Conservation (phyloP, 2,113 vertebrate species). For the Lethenteron camtschaticum region DNA sequence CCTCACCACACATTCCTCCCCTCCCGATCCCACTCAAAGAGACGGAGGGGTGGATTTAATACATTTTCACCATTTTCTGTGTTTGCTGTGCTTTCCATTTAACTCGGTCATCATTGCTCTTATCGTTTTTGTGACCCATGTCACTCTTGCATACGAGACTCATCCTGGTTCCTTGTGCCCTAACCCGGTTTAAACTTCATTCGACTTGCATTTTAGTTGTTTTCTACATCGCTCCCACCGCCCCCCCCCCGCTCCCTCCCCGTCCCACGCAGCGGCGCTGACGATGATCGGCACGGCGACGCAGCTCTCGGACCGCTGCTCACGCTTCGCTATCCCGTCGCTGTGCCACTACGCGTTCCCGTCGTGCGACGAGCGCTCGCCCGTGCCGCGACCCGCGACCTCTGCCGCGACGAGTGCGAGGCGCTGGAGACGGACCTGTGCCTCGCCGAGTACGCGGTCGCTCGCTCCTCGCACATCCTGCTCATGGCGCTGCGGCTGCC, state of each 20-base stretch:
- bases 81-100: too few species aligned
- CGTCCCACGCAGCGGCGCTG: slow-evolving; percentile 50
- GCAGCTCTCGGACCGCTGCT: slow-evolving; percentile 84
- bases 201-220: not conserved
- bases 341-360: slow-evolving; percentile 96
- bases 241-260: not conserved
- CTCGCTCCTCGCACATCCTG: slow-evolving; percentile 81
- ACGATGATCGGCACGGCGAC: slow-evolving; percentile 98
- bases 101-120: too few species aligned
- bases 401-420: slow-evolving; percentile 90
- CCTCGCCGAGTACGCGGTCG: slow-evolving; percentile 92
- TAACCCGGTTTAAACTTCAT: not conserved
- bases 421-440: slow-evolving; percentile 91
- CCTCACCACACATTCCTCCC: too few species aligned
- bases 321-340: slow-evolving; percentile 86
- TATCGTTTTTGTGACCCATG: too few species aligned
- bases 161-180: not conserved
- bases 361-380: slow-evolving; percentile 56
- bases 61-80: too few species aligned
- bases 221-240: not conserved
- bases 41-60: too few species aligned
- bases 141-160: too few species aligned
- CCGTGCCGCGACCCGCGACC: slow-evolving; percentile 53
- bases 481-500: slow-evolving; percentile 83
- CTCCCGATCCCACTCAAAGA: too few species aligned